Conservation (phyloP, 2,113 vertebrate genomes). For the Megaceryle maxima region DNA sequence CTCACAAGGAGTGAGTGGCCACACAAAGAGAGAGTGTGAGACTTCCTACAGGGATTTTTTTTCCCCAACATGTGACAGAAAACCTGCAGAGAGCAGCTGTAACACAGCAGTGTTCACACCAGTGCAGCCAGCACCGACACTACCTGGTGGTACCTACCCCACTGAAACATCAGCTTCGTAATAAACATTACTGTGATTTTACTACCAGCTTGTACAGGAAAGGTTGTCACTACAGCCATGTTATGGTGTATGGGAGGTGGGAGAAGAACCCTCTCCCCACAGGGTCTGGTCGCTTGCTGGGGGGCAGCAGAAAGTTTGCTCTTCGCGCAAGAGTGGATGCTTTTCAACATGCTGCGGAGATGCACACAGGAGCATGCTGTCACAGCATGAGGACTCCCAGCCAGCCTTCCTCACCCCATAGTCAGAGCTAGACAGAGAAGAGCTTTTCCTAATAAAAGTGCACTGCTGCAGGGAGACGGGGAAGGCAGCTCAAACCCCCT, state of each 20-base stretch:
- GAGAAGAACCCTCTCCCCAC: neutral
- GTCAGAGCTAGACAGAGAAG: neutral
- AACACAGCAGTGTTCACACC: neutral
- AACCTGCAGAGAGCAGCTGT: neutral
- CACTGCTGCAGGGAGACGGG: neutral
- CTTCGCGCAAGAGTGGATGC: rapidly evolving
- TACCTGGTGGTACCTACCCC: neutral
- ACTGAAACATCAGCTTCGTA: neutral
- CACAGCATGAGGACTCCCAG: neutral
- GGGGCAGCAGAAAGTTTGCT: neutral
- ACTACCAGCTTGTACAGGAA: neutral
- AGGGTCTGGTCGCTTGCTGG: rapidly evolving
- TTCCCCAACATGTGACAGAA: neutral
- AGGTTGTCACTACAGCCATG: neutral
- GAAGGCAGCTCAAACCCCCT: neutral
- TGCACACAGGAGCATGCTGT: neutral
- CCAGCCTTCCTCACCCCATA: neutral
- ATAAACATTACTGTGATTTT: neutral
- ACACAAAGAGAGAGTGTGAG: neutral
- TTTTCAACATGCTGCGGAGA: neutral
- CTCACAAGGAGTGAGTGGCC: neutral
- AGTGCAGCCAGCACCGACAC: rapidly evolving
- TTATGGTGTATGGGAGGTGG: rapidly evolving
- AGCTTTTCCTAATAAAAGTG: neutral
- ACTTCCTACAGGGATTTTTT: neutral